phyloP scores from a whole-genome alignment of 2,113 vertebrate species.

The Nothobranchius furzeri region DNA sequence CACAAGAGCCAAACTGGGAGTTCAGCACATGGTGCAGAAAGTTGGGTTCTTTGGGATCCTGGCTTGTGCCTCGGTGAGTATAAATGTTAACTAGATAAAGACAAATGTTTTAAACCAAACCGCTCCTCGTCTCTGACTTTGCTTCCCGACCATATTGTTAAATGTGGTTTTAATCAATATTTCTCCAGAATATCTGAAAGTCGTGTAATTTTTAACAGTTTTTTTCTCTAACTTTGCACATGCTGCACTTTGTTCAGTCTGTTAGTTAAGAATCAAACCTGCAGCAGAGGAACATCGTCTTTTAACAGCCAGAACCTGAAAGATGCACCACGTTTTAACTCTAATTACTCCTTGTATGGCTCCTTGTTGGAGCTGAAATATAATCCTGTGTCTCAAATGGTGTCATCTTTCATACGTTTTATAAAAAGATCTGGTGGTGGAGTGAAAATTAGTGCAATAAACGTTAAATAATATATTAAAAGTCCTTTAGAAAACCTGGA shows the following conservation, averaged over 20 bases:
- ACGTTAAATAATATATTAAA: neutral
- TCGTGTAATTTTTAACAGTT: neutral
- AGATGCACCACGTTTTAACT: no score
- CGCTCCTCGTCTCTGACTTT: neutral
- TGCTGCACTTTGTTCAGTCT: no score
- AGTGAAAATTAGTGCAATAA: neutral
- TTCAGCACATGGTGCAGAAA: slow-evolving; percentile 97
- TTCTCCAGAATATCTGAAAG: neutral
- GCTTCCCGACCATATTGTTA: neutral
- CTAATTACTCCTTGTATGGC: no score
- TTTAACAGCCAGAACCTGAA: no score
- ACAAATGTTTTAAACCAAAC: neutral
- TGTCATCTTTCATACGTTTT: neutral
- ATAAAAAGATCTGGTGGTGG: neutral
- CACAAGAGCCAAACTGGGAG: slow-evolving; percentile 90
- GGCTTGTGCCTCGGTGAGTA: slow-evolving; percentile 96
- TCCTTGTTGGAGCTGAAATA: neutral
- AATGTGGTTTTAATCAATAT: neutral
- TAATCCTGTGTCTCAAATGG: neutral
- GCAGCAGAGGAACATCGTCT: neutral
- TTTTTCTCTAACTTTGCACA: no score
- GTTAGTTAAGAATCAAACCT: neutral
- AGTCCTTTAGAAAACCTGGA: neutral
- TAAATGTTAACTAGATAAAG: neutral
- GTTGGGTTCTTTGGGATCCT: slow-evolving; percentile 99